These are phyloP conservation scores for Itoplectis maculator DNA, from an alignment of 2,888 invertebrate genomes.

Conservation along the genomic window DNA sequence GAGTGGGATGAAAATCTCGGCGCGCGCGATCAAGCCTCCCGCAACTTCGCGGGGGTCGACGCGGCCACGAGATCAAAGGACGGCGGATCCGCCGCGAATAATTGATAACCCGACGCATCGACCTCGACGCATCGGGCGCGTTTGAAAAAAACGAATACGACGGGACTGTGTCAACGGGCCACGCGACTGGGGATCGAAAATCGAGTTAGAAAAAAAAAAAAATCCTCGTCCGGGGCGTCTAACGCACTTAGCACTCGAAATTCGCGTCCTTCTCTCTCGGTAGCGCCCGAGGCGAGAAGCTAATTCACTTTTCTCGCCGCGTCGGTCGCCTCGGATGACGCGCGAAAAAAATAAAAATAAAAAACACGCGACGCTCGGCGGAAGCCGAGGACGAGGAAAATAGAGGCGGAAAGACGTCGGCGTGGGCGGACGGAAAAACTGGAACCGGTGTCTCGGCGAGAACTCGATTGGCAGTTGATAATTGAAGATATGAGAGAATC, in stretches of 20 bases:
- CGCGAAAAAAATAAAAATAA: conserved; percentile 5
- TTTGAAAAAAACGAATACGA: not conserved
- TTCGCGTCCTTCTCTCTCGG: conserved; percentile 2
- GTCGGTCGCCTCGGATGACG: conserved; percentile 19
- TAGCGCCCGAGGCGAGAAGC: conserved; percentile 4
- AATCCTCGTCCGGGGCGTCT: conserved; percentile 35
- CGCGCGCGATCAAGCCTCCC: not conserved
- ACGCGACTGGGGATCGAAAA: conserved; percentile 37
- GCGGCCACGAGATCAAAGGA: conserved; percentile 41
- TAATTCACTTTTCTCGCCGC: conserved; percentile 53
- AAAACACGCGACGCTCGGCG: conserved; percentile 3
- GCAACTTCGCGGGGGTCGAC: not conserved
- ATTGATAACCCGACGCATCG: conserved; percentile 56
- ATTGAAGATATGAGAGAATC: too few species aligned
- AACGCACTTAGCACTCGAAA: conserved; percentile 42
- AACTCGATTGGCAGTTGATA: too few species aligned
- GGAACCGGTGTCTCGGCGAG: not conserved
- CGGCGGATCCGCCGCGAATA: conserved; percentile 41
- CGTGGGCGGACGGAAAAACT: not conserved
- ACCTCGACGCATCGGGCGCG: not conserved
- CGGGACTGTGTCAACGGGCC: not conserved
- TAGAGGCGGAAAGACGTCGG: not conserved
- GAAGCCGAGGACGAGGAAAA: not conserved
- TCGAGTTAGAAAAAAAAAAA: conserved; percentile 39
- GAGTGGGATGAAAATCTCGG: not conserved